Base-by-base conservation (phyloP, 2,113 vertebrate genomes). In the Shinisaurus crocodilurus region DNA sequence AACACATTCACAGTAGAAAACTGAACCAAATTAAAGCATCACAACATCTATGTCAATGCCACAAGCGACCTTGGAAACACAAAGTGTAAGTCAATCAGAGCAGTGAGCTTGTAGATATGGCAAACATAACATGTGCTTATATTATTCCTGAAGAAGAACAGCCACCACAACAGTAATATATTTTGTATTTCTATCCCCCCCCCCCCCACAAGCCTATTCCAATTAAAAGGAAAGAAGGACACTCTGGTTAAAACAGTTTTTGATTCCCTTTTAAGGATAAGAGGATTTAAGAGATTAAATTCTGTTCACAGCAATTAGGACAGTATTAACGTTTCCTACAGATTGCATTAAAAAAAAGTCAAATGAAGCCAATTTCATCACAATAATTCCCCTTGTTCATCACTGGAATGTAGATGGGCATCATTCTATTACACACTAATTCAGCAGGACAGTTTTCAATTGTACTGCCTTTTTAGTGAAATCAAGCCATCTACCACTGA, bases 361-460 rank as follows among this genome's bases (percentile, higher is more conserved):
- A 81, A 89, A 29, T 23, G 76, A 15, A 27, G 86, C 83, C 88
- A 13, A 83, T 23, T 57, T 34, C 13, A 85, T 20, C 83, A 93
- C 90, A 81, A 91, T 45, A 1, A 9, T 57, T 81, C 9, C 2
- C 60, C 25, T 88, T 86, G 93, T 80, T 69, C 16, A 91, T 65
- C 0, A 0, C 6, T 57, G 50, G 3, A 5, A 1, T 3, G 67
- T 1, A 45, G 16, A 12, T 23, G 25, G 65, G 2, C 16, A 54
- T 72, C 32, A n/a, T 70, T n/a, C 5, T 82, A 32, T 67, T 5
- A 32, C 57, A 63, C 0, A 3, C 27, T 82, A 54, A 60, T 72
- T 43, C 54, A 6, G 82, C 12, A 43, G 32, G 80, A 12, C 63
- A 40, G 90, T 1, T 37, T 72, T 27, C 60, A 18, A 10, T 74